Evolutionary conservation across 2,888 invertebrate species (phyloP), one percentile per base, ranked within the genome.

Genomic region (Bembecia ichneumoniformis): DNA sequence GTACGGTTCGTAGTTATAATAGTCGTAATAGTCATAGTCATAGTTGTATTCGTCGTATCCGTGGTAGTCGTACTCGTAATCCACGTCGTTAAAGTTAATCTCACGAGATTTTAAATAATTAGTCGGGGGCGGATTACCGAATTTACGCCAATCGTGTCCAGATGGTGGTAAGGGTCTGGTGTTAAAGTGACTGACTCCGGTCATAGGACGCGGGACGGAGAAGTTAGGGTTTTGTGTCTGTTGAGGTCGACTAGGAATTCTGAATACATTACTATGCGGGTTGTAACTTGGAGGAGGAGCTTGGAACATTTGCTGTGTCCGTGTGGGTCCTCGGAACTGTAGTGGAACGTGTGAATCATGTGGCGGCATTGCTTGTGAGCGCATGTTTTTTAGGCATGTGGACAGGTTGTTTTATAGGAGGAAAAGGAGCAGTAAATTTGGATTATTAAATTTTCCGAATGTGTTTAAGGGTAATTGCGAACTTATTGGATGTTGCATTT

Each of bases 81-180:
- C 9, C 3, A 40, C 40, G 7, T 58, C 47, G 44, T 56, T 58
- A 16, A 56, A 50, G 51, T 62, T 58, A 14, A 58, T 36, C 44
- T 60, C 58, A 0, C 54, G 46, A 10, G 53, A 51, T 51, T 60
- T 58, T 51, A 62, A 60, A 50, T 63, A 59, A 28, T 62, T 58
- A 14, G 46, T 50, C 0, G 56, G 59, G 0, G 58, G 57, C 16
- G 60, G 58, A 47, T 61, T 60, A 0, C 58, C 58, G 1, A 35
- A 50, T 45, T 46, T 56, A 13, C 28, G n/a, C 60, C 59, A 60
- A 50, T 62, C 55, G 34, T 57, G 44, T n/a, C 9, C 44, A 14
- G 44, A 15, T 3, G 3, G 16, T 15, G 15, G 43, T 43, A 43
- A n/a, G 7, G 11, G 43, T 43, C 13, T 43, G 43, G 43, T 7